These are phyloP conservation scores for Crocuta crocuta DNA, from an alignment of 2,113 vertebrate species.

Conservation along the genomic window DNA sequence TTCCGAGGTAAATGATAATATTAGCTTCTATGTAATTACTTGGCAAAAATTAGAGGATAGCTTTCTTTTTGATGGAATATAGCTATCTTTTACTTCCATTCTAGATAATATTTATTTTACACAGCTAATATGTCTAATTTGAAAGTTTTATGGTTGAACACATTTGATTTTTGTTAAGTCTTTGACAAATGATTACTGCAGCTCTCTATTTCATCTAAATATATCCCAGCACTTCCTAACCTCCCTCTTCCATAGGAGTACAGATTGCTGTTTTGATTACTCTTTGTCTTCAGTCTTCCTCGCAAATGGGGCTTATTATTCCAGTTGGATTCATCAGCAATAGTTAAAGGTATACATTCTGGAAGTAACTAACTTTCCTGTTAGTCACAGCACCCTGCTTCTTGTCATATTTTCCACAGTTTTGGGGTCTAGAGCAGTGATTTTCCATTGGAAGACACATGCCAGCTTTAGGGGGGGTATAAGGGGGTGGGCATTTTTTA, in stretches of 20 bases:
- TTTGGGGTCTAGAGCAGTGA: background rate
- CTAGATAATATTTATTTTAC: conserved; percentile 33
- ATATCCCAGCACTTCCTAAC: background rate
- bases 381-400: background rate
- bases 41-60: background rate
- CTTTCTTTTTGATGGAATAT: background rate
- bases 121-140: background rate
- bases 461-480: background rate
- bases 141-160: background rate
- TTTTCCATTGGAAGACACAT: background rate
- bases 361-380: background rate
- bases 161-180: conserved; percentile 24
- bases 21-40: background rate
- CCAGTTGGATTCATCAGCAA: background rate
- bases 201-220: background rate
- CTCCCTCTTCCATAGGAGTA: background rate
- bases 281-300: background rate
- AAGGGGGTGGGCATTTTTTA: background rate
- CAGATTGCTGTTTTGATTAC: background rate
- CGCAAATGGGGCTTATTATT: background rate
- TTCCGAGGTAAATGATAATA: background rate
- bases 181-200: conserved; percentile 14
- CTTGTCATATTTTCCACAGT: background rate
- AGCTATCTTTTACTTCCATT: conserved; percentile 1
- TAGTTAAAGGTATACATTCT: background rate